Evolutionary conservation across 2,888 invertebrate genomes (phyloP), one percentile per base, ranked within the genome.

Genomic region (Chromoteleia sp.): DNA sequence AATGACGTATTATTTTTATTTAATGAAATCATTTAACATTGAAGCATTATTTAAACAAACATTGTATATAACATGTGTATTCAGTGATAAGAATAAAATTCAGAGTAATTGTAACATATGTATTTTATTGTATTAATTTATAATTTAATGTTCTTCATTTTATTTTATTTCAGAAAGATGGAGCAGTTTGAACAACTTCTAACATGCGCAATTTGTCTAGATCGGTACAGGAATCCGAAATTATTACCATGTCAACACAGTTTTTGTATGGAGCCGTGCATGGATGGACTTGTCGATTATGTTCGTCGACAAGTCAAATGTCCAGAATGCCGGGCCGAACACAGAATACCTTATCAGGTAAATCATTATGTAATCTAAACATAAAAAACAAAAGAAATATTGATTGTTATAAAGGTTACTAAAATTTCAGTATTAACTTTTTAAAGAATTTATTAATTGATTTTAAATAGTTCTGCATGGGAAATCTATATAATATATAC

Each of bases 221-320:
- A 99, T 93, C 95, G 99, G 89, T 99, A 97, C 93, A 94, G 97
- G 89, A 98, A 98, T 92, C 99, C 99, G n/a, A 99, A 99, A 93
- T 94, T 99, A 91, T 93, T 99, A 91, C 99, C 99, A 95, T 99
- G 99, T 92, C 99, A 99, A 94, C 99, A 99, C 95, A 99, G 99
- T 88, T 99, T 98, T 93, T 99, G 99, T 92, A 97, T 98, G 96
- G 98, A 98, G 90, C 99, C 99, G 67, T 99, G 99, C 92, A 96
- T 99, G 95, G 98, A 99, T 92, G 98, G 98, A 84, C 94, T 99
- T 59, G 97, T 98, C 90, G 98, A 98, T 93, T 98, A 98, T 92
- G 98, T 98, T 85, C 94, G 97, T 86, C 94, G 98, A 93, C 98
- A 98, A 94, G 97, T 98, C 81, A 98, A 98, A 94, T 99, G 99